Conservation (phyloP, 2,888 invertebrate species). For the Chloroclystis v-ata region DNA sequence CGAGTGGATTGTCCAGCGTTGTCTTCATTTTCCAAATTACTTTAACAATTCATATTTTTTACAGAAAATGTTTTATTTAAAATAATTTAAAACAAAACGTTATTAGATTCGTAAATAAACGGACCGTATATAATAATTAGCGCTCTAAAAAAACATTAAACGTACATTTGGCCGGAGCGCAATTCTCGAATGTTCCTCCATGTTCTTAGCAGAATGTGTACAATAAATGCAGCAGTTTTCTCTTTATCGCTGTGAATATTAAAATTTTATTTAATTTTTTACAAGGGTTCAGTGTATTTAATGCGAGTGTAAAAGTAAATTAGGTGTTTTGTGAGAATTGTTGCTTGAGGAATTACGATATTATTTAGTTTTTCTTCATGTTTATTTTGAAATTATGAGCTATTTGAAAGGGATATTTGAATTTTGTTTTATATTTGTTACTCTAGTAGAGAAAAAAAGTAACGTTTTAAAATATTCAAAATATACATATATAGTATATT, state of each 20-base stretch:
- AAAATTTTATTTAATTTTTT: slow-evolving; percentile 27
- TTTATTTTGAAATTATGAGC: too few species aligned
- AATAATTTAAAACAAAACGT: neutral
- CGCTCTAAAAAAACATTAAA: slow-evolving; percentile 18
- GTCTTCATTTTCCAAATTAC: neutral
- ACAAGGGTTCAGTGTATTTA: slow-evolving; percentile 22
- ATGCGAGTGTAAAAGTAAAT: slow-evolving; percentile 9
- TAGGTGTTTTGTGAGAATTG: slow-evolving; percentile 6
- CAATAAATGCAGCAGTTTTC: slow-evolving; percentile 50
- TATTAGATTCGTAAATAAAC: neutral
- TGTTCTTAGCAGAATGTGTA: slow-evolving; percentile 36
- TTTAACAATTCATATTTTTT: neutral
- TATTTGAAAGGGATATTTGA: too few species aligned
- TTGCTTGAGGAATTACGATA: slow-evolving; percentile 1
- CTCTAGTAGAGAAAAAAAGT: too few species aligned
- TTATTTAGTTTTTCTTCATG: neutral
- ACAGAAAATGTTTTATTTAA: neutral
- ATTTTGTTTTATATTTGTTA: too few species aligned
- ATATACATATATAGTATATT: too few species aligned
- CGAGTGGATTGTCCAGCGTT: neutral
- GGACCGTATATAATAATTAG: slow-evolving; percentile 9
- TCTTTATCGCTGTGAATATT: slow-evolving; percentile 37
- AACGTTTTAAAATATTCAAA: too few species aligned
- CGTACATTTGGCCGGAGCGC: slow-evolving; percentile 17
- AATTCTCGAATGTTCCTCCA: slow-evolving; percentile 26